Percentiles rank a stretch among this genome's conserved stretches.
phyloP scores from a whole-genome alignment of 2,113 vertebrate species.

The Ibidorhyncha struthersii region DNA sequence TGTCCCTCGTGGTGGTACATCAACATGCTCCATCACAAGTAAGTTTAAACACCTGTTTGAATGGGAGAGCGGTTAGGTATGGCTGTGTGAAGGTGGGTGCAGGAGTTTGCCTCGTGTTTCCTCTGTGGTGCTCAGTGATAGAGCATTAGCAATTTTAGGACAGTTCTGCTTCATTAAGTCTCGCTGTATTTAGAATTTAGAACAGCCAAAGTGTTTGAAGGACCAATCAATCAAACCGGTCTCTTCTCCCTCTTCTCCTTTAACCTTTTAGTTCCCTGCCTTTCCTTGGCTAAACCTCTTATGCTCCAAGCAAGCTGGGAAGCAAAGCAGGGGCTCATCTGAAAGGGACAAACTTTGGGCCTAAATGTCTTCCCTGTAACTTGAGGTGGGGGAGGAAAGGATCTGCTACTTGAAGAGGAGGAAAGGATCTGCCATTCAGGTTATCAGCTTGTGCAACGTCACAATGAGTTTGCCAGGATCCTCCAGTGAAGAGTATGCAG shows the following conservation, averaged over 20 bases:
- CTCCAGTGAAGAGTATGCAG: background rate
- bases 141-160: background rate
- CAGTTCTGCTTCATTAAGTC: background rate
- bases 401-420: background rate
- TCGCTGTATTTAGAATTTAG: background rate
- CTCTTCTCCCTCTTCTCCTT: background rate
- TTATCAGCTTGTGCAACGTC: background rate
- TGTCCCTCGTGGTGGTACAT: rapidly evolving
- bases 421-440: background rate
- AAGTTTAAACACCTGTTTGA: background rate
- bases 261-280: background rate
- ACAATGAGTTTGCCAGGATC: background rate
- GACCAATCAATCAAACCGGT: background rate
- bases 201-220: background rate
- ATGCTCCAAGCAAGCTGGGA: background rate
- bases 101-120: background rate
- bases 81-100: background rate
- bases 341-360: background rate
- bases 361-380: background rate
- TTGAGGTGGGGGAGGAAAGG: background rate
- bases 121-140: background rate
- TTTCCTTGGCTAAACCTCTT: background rate
- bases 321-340: background rate
- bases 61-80: background rate
- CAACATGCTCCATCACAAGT: background rate